phyloP scores from a whole-genome alignment of 1,140 invertebrate genomes.

The Caenorhabditis brenneri region DNA sequence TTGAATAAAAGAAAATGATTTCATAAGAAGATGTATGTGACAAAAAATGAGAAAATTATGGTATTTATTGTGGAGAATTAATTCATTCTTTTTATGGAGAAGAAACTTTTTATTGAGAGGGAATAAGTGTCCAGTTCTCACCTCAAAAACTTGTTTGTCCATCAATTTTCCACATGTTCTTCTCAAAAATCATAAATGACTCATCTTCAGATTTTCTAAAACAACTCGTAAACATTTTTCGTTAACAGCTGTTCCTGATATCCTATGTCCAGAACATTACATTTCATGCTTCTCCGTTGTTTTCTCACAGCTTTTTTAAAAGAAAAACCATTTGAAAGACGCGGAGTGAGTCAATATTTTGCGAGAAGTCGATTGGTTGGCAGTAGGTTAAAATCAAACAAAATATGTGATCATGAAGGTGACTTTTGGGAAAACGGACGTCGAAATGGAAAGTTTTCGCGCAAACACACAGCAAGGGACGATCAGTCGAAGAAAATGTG shows the following conservation, averaged over 20 bases:
- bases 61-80: too few relatives aligned
- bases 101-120: not conserved
- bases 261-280: not conserved
- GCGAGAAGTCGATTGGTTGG: constrained; percentile 13
- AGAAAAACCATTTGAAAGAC: not conserved
- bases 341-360: constrained; percentile 20
- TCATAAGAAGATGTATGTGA: too few relatives aligned
- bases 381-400: constrained; percentile 41
- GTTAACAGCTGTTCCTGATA: constrained; percentile 20
- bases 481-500: not conserved
- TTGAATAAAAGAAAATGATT: too few relatives aligned
- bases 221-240: not conserved
- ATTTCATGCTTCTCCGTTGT: too few relatives aligned
- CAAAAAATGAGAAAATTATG: too few relatives aligned
- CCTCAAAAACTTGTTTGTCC: not conserved
- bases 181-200: not conserved
- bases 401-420: constrained; percentile 32
- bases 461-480: constrained; percentile 15
- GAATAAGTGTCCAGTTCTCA: not conserved
- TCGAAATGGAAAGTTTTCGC: constrained; percentile 38
- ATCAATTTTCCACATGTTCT: not conserved
- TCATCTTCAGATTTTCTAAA: not conserved
- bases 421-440: constrained; percentile 24
- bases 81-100: not conserved
- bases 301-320: too few relatives aligned